Base-by-base conservation (phyloP, 2,797 vertebrate genomes). In the Phataginus tricuspis region DNA sequence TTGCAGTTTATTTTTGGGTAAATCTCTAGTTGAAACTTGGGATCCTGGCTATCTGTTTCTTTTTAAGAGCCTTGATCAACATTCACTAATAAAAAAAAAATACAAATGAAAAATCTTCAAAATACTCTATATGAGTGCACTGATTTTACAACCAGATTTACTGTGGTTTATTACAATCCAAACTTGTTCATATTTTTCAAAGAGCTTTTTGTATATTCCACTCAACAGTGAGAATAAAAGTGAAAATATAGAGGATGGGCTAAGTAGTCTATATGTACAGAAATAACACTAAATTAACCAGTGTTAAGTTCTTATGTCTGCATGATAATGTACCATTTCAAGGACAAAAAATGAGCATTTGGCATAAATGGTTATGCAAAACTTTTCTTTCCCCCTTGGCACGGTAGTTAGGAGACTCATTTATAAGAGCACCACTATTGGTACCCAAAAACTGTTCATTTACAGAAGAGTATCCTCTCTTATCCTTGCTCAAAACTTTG, bases 291-390 rank as follows among this genome's bases (percentile, higher is more conserved):
- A 64, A 83, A 55, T n/a, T 85, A 85, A 49, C 19, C 83, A 71
- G n/a, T 31, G 51, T 34, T 77, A 80, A 72, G 10, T 74, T 90
- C 79, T 68, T 31, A 85, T 61, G n/a, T 64, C 57, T 74, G 8
- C 64, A 10, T 45, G 66, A 42, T 31, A 61, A 93, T 23, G 42
- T 77, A 82, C 64, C 69, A 74, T 69, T 88, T 74, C 13, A 75
- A 75, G n/a, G 66, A 45, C 84, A 91, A 90, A 69, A 78, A 96
- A 23, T 18, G 45, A 80, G 2, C 68, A 78, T 83, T 82, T 92
- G n/a, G 29, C 86, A 2, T 77, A 86, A 79, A 16, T 64, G 14
- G 39, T 61, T 66, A 86, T 13, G 8, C 3, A 82, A 39, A 45
- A 34, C 29, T 63, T n/a, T 74, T 72, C 69, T 74, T 68, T 68